Percentiles rank a stretch among this genome's conserved stretches.
Conservation (phyloP, 2,888 invertebrate species). For the Drosophila histrio region DNA sequence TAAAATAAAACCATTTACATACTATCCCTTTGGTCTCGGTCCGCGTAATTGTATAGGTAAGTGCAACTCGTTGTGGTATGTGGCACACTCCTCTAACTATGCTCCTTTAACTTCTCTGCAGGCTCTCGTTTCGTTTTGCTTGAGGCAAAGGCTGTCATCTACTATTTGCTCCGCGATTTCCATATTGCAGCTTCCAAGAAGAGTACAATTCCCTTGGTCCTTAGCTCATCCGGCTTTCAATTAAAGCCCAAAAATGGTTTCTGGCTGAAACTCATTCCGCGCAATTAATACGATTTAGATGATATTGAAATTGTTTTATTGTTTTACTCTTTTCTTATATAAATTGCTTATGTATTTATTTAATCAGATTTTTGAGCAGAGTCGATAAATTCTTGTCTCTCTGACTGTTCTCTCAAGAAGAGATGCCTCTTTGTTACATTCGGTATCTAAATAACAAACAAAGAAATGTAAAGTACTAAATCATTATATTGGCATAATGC, state of each 20-base stretch:
- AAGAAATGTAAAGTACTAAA: too few relatives aligned
- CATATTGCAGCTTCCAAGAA: slow-evolving; percentile 72
- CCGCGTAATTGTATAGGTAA: slow-evolving; percentile 87
- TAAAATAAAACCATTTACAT: slow-evolving; percentile 84
- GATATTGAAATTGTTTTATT: background rate
- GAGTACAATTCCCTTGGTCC: slow-evolving; percentile 71
- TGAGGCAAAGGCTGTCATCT: slow-evolving; percentile 81
- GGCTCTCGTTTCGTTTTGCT: slow-evolving; percentile 82
- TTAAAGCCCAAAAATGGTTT: slow-evolving; percentile 78
- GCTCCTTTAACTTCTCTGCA: slow-evolving; percentile 23
- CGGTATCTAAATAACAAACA: too few relatives aligned
- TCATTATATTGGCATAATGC: too few relatives aligned
- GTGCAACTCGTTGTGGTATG: background rate
- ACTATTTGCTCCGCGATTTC: slow-evolving; percentile 78
- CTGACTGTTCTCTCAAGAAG: too few relatives aligned
- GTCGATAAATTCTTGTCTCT: too few relatives aligned
- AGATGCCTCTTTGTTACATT: too few relatives aligned
- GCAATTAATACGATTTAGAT: slow-evolving; percentile 41
- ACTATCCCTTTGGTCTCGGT: slow-evolving; percentile 86
- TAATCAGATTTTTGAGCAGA: too few relatives aligned
- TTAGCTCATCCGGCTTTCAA: slow-evolving; percentile 65
- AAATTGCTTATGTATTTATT: background rate
- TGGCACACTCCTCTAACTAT: background rate
- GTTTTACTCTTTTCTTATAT: background rate
- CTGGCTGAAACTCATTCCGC: slow-evolving; percentile 76